phyloP scores from a whole-genome alignment of 2,113 vertebrate genomes.

The Typhlomys cinereus region DNA sequence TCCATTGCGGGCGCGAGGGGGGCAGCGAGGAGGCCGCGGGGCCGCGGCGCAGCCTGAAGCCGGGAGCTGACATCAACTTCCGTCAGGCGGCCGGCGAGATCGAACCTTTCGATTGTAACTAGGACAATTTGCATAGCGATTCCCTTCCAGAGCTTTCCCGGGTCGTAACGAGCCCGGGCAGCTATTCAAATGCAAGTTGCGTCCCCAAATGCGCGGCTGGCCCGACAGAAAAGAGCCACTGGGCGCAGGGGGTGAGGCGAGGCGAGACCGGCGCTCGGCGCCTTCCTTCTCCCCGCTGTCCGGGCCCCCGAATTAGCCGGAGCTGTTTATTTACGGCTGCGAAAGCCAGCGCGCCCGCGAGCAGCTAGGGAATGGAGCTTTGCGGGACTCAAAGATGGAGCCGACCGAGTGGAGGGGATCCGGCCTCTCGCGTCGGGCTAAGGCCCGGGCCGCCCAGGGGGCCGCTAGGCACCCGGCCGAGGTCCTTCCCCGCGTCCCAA shows the following conservation, averaged over 20 bases:
- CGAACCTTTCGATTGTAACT: conserved; percentile 99
- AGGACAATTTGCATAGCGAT: conserved; percentile 99
- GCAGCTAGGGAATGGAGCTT: conserved; percentile 79
- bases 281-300: conserved; percentile 49
- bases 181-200: conserved; percentile 96
- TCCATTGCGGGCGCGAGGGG: conserved; percentile 31
- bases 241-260: conserved; percentile 64
- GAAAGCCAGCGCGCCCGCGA: conserved; percentile 72
- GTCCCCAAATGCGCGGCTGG: conserved; percentile 90
- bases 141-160: conserved; percentile 93
- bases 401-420: conserved; percentile 81
- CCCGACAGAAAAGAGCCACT: conserved; percentile 83
- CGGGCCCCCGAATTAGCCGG: conserved; percentile 80
- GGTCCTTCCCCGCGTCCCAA: conserved; percentile 49
- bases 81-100: conserved; percentile 91
- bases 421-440: conserved; percentile 60
- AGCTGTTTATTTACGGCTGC: conserved; percentile 85
- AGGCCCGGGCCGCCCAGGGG: conserved; percentile 72
- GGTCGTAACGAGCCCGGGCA: conserved; percentile 94
- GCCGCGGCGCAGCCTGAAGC: conserved; percentile 87
- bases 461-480: conserved; percentile 55
- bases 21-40: conserved; percentile 78
- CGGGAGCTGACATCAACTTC: conserved; percentile 94
- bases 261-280: conserved; percentile 74
- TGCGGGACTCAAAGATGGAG: conserved; percentile 84